These are phyloP conservation scores for Macropodus opercularis DNA, from an alignment of 2,797 vertebrate species.

Conservation along the genomic window DNA sequence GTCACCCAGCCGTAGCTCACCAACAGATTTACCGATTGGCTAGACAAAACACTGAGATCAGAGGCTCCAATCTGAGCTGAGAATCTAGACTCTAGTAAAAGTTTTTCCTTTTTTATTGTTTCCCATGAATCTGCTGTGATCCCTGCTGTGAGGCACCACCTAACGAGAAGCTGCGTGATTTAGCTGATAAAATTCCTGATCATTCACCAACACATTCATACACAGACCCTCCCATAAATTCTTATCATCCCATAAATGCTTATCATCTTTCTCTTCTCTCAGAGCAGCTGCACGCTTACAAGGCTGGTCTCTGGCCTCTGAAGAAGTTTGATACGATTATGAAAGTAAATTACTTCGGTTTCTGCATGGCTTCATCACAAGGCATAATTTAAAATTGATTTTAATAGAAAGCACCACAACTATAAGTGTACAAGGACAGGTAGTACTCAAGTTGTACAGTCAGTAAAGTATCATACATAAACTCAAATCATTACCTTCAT, in stretches of 20 bases:
- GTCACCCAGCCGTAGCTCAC: constrained; percentile 17
- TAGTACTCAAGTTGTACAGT: too few species aligned
- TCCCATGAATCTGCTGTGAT: not conserved
- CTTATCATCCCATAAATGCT: not conserved
- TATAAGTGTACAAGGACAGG: too few species aligned
- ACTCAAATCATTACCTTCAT: too few species aligned
- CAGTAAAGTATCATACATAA: too few species aligned
- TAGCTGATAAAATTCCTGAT: constrained; percentile 34
- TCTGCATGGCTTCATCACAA: too few species aligned
- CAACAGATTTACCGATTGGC: constrained; percentile 43
- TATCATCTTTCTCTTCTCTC: constrained; percentile 15
- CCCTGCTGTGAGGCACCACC: constrained; percentile 7
- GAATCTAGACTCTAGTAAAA: constrained; percentile 8
- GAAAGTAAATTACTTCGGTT: not conserved
- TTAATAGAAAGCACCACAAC: too few species aligned
- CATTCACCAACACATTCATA: not conserved
- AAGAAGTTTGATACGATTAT: not conserved
- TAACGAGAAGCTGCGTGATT: constrained; percentile 15
- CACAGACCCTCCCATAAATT: not conserved
- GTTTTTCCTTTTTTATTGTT: not conserved
- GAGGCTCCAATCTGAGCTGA: constrained; percentile 4
- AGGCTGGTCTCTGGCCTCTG: not conserved
- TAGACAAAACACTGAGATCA: constrained; percentile 52
- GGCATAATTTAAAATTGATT: too few species aligned
- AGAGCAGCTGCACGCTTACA: constrained; percentile 1